Base-by-base conservation (phyloP, 2,113 vertebrate species). In the Probosciger aterrimus region DNA sequence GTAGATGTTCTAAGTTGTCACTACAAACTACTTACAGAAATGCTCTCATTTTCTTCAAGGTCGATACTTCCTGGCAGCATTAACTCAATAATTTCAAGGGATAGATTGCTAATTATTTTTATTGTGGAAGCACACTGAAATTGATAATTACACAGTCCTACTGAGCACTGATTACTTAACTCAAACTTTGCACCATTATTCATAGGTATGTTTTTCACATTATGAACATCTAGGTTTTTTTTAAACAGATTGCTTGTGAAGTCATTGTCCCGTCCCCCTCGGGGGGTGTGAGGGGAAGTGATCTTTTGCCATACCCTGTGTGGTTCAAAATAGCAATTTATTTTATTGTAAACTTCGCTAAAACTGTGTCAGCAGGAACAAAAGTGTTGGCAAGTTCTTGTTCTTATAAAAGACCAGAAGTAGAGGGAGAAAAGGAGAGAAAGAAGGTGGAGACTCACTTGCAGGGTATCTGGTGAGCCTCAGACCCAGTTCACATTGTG, bases 61-160 rank as follows among this genome's bases (percentile, higher is more conserved):
- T 53, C 95, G 64, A 41, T 71, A 91, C 20, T 74, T 88, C 75
- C 63, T 88, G 53, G 63, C 24, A 92, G 30, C 10, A 31, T 88
- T 86, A 65, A 80, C 23, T 94, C 59, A 92, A 17, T 90, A 74
- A 90, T 92, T 95, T 93, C 85, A 86, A 83, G 63, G 37, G 59
- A 69, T 24, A 82, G 63, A 60, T 47, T 28, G 44, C 37, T 88
- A 90, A 93, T 94, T 94, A 85, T 73, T 91, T 92, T 94, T 82
- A 49, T 27, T 82, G 24, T 59, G 52, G 27, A 92, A 76, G 24
- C 7, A 73, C 28, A 57, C 11, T 69, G 57, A 82, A 90, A 73
- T 71, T 75, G 89, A 8, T 28, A 53, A 94, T 2, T 64, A 39
- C 25, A 62, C 37, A 91, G 31, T 59, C 18, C 23, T 79, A 64